Evolutionary conservation across 2,888 invertebrate genomes (phyloP).

Genomic region (Pasiphila rectangulata): DNA sequence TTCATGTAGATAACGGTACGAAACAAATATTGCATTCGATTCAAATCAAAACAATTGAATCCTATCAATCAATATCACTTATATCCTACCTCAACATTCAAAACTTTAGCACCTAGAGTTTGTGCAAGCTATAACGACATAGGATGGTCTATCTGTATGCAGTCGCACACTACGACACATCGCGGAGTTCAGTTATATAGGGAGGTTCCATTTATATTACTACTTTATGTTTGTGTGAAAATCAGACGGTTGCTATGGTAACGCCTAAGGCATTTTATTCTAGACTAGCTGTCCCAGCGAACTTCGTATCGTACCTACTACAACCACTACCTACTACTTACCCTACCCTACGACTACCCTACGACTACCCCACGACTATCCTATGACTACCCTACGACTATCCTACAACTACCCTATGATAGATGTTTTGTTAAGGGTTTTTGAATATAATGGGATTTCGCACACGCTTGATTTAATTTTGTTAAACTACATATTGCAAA

Average conservation of each 20-base stretch:
- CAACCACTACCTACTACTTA: no score
- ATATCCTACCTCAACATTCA: slow-evolving; percentile 1
- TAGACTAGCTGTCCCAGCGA: background rate
- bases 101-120: background rate
- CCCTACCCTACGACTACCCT: no score
- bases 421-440: no score
- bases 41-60: slow-evolving; percentile 1
- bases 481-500: no score
- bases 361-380: no score
- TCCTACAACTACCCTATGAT: no score
- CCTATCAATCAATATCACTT: no score
- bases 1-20: no score
- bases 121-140: background rate
- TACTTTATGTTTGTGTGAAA: background rate
- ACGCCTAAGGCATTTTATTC: background rate
- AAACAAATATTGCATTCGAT: background rate
- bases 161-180: slow-evolving; percentile 42
- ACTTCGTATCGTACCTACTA: no score
- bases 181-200: slow-evolving; percentile 56
- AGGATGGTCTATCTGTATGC: slow-evolving; percentile 19
- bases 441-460: no score
- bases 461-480: no score
- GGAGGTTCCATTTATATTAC: slow-evolving; percentile 1
- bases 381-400: no score
- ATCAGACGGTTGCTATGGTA: background rate